Evolutionary conservation across 53 echinoderm and acorn worm species (phyloP), one percentile per base, ranked within the genome.

Genomic region (Luidia sarsii): DNA sequence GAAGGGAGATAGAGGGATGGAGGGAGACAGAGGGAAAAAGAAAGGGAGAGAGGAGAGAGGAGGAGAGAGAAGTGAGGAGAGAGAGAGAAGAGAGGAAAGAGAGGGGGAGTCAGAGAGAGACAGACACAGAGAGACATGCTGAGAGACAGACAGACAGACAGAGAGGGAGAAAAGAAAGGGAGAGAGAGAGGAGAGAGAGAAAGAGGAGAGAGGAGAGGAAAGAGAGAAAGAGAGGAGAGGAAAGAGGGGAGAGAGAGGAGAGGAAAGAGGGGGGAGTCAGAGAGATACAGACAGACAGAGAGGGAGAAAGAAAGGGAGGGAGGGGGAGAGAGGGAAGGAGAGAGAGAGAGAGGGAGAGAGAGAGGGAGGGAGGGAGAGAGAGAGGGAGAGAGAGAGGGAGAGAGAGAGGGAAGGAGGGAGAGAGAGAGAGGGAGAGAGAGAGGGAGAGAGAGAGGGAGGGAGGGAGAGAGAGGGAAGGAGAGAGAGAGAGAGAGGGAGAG

Each of bases 261-360:
- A 24, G 21, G 67, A 38, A 31, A 21, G 18, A 18, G 20, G 34
- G 3, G 16, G 15, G n/a, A n/a, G n/a, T n/a, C n/a, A n/a, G n/a
- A n/a, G n/a, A n/a, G n/a, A n/a, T n/a, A n/a, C n/a, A n/a, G 21
- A 67, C 27, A 21, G 43, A 67, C 33, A 39, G 27, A 67, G 67
- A 25, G 14, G 67, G 23, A 39, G 38, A 16, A 39, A 2, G 43
- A 39, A 39, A 21, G 43, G 33, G 3, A 21, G 24, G 34, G 34
- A 3, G 67, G 67, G 16, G 28, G 20, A 37, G 38, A 46, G 32
- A 15, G 15, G 45, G 70, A 19, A 69, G 45, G 43, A 46, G 24
- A 48, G 45, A 46, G 15, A 16, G 3, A 48, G 46, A 45, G 46
- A 14, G 46, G 7, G 46, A 9, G 46, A 45, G 14, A 14, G 46